Base-by-base conservation (phyloP, 2,888 invertebrate species). In the Cerastis rubricosa region DNA sequence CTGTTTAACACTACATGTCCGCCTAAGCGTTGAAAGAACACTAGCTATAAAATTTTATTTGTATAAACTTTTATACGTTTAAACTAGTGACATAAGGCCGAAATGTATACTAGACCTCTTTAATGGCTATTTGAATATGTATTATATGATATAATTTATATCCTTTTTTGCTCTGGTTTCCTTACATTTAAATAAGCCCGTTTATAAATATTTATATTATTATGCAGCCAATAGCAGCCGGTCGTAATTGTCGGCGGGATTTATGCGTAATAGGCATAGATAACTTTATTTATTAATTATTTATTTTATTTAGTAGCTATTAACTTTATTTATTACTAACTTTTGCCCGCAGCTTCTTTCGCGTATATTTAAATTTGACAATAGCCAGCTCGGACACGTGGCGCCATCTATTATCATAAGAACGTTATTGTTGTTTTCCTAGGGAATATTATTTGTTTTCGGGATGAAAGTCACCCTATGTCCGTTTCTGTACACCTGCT, bases 141-240 rank as follows among this genome's bases (percentile, higher is more conserved):
- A 71, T 67, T 51, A 45, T 43, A 63, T 67, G n/a, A 69, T 8
- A 69, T 72, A 51, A 70, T 79, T 63, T 5, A 64, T 22, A 43
- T 71, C 47, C 22, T 22, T 49, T 11, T 57, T 40, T 80, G 76
- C 29, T 70, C 70, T 40, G 66, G 49, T 83, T 76, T 80, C 45
- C 40, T 59, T 76, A 47, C 59, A 82, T 81, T 54, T 22, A 35
- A 69, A 61, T 81, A 43, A 19, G 22, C 40, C 25, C 51, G 61
- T 25, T 71, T 14, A 78, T 78, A 71, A 74, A 78, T 78, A 81
- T 78, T 71, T 78, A 74, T 51, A 35, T 35, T 35, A 35, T 35
- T 35, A 17, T n/a, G 29, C 6, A 1, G 17, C 6, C 9, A 59
- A 67, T 78, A 22, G n/a, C n/a, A n/a, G n/a, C 64, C 49, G 45